Evolutionary conservation across 1,140 invertebrate species (phyloP), one percentile per base, ranked within the genome.

Genomic region (Hypsibius dujardini): DNA sequence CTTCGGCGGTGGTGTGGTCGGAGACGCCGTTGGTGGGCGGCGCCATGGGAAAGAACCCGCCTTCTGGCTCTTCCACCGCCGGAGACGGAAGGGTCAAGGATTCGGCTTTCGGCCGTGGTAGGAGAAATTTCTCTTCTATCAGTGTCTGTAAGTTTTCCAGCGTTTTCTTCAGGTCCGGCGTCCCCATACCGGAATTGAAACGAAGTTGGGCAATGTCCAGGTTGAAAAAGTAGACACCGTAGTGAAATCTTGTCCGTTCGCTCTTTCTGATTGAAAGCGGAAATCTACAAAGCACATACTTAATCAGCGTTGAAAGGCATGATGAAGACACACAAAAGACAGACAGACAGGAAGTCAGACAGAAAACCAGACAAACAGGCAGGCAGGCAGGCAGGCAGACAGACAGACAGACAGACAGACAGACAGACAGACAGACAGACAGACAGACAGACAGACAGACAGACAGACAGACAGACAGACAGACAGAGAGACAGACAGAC

Each of bases 181-280:
- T 67, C 12, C 42, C 42, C 12, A 67, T 12, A 7, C 62, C 62
- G 42, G 45, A 67, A 12, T 67, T 12, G 3, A 67, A 15, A 7
- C 62, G 12, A 7, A 67, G 42, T 42, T 67, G 62, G 42, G 3
- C 42, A 45, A 67, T 45, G 42, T 67, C 42, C 12, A 12, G 42
- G 62, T 67, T 67, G 62, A 67, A 45, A 12, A 67, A 67, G 42
- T 15, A 67, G 3, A 67, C 62, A 7, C 62, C 62, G 7, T 15
- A 12, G 0, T 67, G 42, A 45, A 67, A 67, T 7, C 42, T 12
- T 7, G 12, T 42, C 12, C 62, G 62, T 15, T 67, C 62, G 3
- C 62, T 67, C 12, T 15, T 45, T 42, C 0, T 67, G 12, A 67
- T 12, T 7, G 12, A 42, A 12, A 67, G 42, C 0, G 62, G 62